Evolutionary conservation across 2,113 vertebrate species (phyloP).

Genomic region (Perca fluviatilis): DNA sequence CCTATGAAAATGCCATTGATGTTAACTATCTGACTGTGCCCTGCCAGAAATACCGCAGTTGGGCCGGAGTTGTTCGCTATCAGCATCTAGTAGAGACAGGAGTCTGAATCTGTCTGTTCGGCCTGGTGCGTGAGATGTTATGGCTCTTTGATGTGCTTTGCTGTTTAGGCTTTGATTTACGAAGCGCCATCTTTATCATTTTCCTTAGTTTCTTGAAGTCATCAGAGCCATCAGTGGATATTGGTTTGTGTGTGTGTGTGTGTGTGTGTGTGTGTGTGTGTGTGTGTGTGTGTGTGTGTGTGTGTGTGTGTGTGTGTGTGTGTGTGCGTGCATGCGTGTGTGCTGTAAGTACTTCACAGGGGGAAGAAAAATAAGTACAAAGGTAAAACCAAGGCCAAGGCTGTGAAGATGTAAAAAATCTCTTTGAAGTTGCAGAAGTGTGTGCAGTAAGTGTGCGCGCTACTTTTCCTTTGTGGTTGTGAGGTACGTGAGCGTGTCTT

Average conservation of each 20-base stretch:
- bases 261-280: conserved; percentile 12
- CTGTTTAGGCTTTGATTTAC: conserved; percentile 71
- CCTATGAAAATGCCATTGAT: conserved; percentile 68
- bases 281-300: conserved; percentile 12
- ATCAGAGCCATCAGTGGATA: conserved; percentile 38
- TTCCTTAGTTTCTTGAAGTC: conserved; percentile 34
- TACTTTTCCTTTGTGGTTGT: conserved; percentile 9
- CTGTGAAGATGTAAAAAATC: conserved; percentile 24
- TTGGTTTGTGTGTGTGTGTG: conserved; percentile 22
- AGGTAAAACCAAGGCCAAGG: conserved; percentile 58
- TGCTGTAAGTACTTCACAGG: conserved; percentile 33
- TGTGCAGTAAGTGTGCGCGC: background rate
- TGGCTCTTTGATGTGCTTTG: conserved; percentile 70
- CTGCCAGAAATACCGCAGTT: conserved; percentile 57
- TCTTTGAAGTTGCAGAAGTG: conserved; percentile 55
- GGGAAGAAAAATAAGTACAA: conserved; percentile 41
- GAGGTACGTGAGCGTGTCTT: background rate
- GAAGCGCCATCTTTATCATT: conserved; percentile 61
- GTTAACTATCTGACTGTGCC: conserved; percentile 61
- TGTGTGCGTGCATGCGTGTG: background rate
- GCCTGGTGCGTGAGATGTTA: conserved; percentile 42
- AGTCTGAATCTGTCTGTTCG: conserved; percentile 59
- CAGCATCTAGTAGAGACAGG: conserved; percentile 33
- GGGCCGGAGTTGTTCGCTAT: conserved; percentile 34
- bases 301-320: conserved; percentile 1